phyloP scores from a whole-genome alignment of 2,797 vertebrate genomes.

The Anisognathus igniventris region DNA sequence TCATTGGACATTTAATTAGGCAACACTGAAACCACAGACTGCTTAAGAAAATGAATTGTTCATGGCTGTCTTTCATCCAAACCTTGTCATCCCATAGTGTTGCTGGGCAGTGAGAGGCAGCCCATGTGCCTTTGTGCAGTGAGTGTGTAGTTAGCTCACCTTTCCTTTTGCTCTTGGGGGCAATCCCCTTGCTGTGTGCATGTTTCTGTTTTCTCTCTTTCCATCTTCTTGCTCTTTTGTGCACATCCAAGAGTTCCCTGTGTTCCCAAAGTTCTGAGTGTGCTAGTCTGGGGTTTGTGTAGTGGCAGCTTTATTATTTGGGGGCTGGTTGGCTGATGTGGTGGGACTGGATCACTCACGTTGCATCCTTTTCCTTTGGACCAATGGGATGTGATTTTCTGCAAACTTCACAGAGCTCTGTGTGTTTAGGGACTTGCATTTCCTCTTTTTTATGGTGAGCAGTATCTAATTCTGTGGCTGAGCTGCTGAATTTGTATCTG shows the following conservation, averaged over 20 bases:
- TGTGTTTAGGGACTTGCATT: neutral
- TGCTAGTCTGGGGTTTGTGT: neutral
- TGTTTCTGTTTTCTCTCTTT: neutral
- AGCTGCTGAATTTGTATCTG: neutral
- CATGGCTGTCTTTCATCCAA: neutral
- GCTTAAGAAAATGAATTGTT: neutral
- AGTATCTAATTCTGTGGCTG: neutral
- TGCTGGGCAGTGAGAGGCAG: neutral
- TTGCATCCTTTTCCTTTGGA: neutral
- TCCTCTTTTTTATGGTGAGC: neutral
- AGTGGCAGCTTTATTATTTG: neutral
- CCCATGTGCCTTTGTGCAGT: neutral
- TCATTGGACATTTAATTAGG: neutral
- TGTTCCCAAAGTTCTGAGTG: neutral
- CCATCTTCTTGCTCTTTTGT: neutral
- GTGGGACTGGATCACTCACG: neutral
- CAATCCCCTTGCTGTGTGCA: neutral
- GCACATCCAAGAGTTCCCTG: neutral
- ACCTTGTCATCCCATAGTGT: neutral
- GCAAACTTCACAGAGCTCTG: neutral
- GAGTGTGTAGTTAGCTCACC: neutral
- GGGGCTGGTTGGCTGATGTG: neutral
- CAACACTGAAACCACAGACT: neutral
- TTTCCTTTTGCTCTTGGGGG: neutral
- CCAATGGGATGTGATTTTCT: neutral